Evolutionary conservation across 2,888 invertebrate species (phyloP).

Genomic region (Pseudeuparius sepicola): DNA sequence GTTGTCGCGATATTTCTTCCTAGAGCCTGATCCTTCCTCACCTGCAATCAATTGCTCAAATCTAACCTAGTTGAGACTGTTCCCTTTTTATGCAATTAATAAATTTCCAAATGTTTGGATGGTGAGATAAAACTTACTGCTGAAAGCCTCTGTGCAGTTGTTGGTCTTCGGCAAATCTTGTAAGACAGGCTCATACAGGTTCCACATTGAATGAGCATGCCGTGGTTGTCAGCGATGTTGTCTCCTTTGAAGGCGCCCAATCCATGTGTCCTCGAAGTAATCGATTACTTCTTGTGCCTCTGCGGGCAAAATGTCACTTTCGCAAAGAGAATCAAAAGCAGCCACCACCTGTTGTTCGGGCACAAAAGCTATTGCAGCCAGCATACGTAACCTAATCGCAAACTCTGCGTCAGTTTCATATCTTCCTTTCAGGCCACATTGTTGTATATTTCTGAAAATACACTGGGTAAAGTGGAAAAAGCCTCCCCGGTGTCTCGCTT

Average conservation of each 20-base stretch:
- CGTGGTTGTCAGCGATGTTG: conserved; percentile 9
- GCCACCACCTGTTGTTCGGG: conserved; percentile 8
- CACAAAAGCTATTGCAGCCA: conserved; percentile 11
- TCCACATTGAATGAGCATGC: conserved; percentile 8
- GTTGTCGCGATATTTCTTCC: no score
- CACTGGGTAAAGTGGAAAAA: conserved; percentile 15
- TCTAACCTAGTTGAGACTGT: no score
- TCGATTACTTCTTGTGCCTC: conserved; percentile 1
- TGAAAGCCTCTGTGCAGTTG: no score
- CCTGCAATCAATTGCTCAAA: no score
- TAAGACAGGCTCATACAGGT: no score
- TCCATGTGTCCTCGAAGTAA: no score
- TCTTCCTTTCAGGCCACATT: conserved; percentile 10
- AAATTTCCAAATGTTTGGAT: no score
- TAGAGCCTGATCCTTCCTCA: no score
- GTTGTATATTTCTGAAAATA: conserved; percentile 11
- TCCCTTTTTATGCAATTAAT: no score
- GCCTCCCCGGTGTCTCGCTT: no score
- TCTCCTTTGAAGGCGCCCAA: conserved; percentile 15
- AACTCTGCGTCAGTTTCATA: conserved; percentile 17
- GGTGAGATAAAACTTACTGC: no score
- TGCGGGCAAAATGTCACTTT: conserved; percentile 1
- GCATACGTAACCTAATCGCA: conserved; percentile 10
- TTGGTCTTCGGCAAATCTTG: no score
- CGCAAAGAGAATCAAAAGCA: conserved; percentile 4